These are phyloP conservation scores for Agrotis clavis DNA, from an alignment of 2,888 invertebrate genomes.

Conservation along the genomic window DNA sequence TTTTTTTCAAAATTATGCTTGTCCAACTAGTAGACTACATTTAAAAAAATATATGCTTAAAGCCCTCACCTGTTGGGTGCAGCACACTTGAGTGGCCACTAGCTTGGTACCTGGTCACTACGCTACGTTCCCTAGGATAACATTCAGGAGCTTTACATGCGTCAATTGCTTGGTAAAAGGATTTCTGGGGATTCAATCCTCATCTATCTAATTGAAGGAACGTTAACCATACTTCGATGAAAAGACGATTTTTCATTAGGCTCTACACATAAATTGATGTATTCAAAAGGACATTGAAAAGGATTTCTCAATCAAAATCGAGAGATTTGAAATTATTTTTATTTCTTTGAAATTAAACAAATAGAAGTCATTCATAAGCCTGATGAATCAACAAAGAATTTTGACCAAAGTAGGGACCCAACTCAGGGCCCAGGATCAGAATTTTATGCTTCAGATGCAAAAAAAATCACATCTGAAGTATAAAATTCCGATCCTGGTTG, in stretches of 20 bases:
- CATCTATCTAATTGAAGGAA: neutral
- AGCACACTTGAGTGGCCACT: neutral
- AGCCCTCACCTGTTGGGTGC: no score
- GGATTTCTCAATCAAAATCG: neutral
- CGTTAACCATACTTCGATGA: neutral
- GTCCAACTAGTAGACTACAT: no score
- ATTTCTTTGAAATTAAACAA: no score
- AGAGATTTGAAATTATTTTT: neutral
- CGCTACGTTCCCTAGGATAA: neutral
- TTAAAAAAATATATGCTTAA: no score
- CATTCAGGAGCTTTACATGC: neutral
- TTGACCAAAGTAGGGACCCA: no score
- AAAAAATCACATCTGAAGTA: no score
- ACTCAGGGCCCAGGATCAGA: no score
- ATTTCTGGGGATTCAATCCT: neutral
- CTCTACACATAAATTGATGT: neutral
- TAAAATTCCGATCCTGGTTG: no score
- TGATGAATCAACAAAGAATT: no score
- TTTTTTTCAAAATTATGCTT: no score
- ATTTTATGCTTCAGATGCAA: no score
- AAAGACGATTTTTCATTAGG: slow-evolving; percentile 3
- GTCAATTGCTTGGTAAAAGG: neutral
- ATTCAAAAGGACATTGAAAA: neutral
- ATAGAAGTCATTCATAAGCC: no score
- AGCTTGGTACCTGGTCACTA: neutral